Conservation (phyloP, 2,113 vertebrate species). For the Bujurquina vittata region DNA sequence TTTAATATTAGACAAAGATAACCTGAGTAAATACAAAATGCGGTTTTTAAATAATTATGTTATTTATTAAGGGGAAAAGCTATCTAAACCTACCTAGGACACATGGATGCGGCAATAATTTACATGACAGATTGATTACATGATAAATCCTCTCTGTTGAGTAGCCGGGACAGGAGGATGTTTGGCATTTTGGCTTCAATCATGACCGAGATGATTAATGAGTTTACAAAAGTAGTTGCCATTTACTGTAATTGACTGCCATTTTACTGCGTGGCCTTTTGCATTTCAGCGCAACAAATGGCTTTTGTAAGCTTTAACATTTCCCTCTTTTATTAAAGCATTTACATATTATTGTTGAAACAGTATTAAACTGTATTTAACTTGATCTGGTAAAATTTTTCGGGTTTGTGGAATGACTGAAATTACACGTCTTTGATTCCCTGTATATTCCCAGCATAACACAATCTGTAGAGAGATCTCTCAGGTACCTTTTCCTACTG, state of each 20-base stretch:
- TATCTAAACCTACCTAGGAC: not conserved
- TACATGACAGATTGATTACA: not conserved
- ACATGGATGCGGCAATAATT: no score
- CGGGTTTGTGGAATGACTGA: not conserved
- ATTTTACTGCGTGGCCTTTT: not conserved
- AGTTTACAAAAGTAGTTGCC: not conserved
- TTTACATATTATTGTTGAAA: not conserved
- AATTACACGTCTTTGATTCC: not conserved
- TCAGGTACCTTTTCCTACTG: not conserved
- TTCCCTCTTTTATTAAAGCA: not conserved
- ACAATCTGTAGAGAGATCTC: not conserved
- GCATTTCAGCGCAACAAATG: not conserved
- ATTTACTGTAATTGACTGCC: constrained; percentile 5
- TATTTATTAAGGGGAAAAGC: not conserved
- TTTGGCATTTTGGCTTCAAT: not conserved
- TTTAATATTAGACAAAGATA: not conserved
- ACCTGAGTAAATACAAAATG: not conserved
- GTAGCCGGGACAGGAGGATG: not conserved
- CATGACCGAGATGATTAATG: not conserved
- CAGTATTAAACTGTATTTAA: not conserved
- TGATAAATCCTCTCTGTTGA: not conserved
- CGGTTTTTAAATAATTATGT: not conserved
- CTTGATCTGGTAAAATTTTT: not conserved
- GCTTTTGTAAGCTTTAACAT: not conserved
- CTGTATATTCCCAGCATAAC: not conserved